These are phyloP conservation scores for Yasuhikotakia modesta DNA, from an alignment of 2,797 vertebrate species.

Conservation along the genomic window DNA sequence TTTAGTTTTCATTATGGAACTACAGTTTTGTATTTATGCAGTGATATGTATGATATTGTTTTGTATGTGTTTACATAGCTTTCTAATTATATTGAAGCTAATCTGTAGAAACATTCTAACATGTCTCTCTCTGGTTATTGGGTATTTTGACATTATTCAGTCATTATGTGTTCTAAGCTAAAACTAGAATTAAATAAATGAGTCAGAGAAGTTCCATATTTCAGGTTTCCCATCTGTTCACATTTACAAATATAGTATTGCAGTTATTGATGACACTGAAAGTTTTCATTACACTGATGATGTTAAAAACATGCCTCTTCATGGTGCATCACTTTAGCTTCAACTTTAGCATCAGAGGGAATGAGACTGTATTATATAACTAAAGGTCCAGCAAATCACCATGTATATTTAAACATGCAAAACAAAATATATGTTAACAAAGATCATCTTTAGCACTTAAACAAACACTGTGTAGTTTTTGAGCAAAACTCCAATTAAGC, in stretches of 20 bases:
- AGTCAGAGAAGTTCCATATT: slow-evolving; percentile 2
- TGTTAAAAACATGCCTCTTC: too few relatives aligned
- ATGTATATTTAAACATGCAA: too few relatives aligned
- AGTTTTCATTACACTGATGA: background rate
- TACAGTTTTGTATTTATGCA: background rate
- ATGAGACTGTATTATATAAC: too few relatives aligned
- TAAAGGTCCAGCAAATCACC: background rate
- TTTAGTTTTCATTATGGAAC: background rate
- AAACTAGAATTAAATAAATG: background rate
- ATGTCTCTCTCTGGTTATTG: slow-evolving; percentile 56
- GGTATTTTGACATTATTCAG: slow-evolving; percentile 68
- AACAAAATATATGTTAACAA: background rate
- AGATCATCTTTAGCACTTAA: background rate
- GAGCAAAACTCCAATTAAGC: background rate
- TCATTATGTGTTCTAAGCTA: background rate
- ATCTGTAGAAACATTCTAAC: slow-evolving; percentile 62
- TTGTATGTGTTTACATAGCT: too few relatives aligned
- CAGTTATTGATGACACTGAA: background rate
- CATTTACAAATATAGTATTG: slow-evolving; percentile 5
- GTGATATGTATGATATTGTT: too few relatives aligned
- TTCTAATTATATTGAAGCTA: slow-evolving; percentile 48
- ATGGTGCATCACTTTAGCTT: too few relatives aligned
- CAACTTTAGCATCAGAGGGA: too few relatives aligned
- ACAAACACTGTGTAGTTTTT: background rate
- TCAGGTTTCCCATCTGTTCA: slow-evolving; percentile 7